phyloP scores from a whole-genome alignment of 2,888 invertebrate genomes.

The Sicus ferrugineus region DNA sequence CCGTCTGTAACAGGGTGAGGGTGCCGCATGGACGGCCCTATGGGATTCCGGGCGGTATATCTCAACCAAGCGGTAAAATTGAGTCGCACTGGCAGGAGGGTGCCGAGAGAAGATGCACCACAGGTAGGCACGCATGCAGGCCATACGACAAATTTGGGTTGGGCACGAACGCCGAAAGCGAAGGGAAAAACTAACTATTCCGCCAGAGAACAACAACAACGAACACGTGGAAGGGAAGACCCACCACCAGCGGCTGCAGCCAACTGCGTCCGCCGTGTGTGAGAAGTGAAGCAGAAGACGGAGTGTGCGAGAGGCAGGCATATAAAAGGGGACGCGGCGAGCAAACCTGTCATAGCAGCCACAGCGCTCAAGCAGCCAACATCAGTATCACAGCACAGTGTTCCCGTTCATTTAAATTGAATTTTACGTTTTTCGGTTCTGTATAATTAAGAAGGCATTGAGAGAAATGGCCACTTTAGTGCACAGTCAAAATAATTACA shows the following conservation, averaged over 20 bases:
- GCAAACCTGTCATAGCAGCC: conserved; percentile 61
- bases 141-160: conserved; percentile 33
- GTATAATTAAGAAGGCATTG: too few relatives aligned
- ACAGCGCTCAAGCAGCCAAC: conserved; percentile 57
- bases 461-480: conserved; percentile 47
- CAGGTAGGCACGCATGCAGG: conserved; percentile 19
- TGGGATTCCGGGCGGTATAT: conserved; percentile 43
- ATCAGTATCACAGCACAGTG: conserved; percentile 40
- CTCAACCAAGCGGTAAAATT: conserved; percentile 40
- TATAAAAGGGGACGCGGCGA: conserved; percentile 55
- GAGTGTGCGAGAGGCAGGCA: conserved; percentile 40
- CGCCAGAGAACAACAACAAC: conserved; percentile 7
- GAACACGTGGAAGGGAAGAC: background rate
- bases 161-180: conserved; percentile 55
- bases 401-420: background rate
- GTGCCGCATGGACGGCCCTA: conserved; percentile 19
- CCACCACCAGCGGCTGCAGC: conserved; percentile 33
- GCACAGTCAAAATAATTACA: conserved; percentile 67
- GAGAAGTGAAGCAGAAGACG: conserved; percentile 39
- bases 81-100: background rate
- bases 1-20: background rate
- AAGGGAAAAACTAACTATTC: conserved; percentile 45
- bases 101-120: background rate
- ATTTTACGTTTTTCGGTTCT: background rate
- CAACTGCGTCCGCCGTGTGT: conserved; percentile 40